Conservation (phyloP, 35 echinoderm and acorn worm genomes). For the Anneissia japonica region DNA sequence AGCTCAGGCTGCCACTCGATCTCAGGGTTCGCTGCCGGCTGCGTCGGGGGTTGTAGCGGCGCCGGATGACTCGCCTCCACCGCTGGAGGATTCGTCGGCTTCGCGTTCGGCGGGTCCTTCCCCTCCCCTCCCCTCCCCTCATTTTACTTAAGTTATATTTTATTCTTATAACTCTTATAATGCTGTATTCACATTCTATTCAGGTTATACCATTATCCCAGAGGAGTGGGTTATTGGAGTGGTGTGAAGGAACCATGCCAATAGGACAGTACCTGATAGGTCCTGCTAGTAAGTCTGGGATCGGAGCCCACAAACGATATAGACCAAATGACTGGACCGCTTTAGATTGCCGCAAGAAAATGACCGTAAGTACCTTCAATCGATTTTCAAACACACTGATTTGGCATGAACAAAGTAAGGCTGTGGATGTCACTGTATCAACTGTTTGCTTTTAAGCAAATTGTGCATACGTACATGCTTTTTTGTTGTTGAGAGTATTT, state of each 20-base stretch:
- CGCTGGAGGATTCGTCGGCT: neutral
- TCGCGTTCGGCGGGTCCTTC: neutral
- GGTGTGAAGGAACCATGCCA: constrained; percentile 96
- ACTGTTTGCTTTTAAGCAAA: too few relatives aligned
- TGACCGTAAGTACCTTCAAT: constrained; percentile 46
- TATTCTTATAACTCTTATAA: neutral
- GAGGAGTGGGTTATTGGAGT: constrained; percentile 88
- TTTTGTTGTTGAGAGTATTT: too few relatives aligned
- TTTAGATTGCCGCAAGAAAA: constrained; percentile 52
- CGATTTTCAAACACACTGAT: neutral
- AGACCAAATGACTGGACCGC: constrained; percentile 52
- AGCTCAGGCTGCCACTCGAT: too few relatives aligned
- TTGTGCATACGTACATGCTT: too few relatives aligned
- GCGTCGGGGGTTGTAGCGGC: too few relatives aligned
- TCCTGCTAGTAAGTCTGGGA: constrained; percentile 27
- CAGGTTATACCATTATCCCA: constrained; percentile 91
- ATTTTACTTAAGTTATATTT: too few relatives aligned
- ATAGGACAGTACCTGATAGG: constrained; percentile 78
- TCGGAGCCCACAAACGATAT: constrained; percentile 77
- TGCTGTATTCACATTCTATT: neutral
- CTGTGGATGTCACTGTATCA: too few relatives aligned
- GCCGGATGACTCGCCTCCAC: neutral
- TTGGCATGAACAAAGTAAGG: too few relatives aligned
- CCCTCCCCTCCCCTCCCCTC: neutral
- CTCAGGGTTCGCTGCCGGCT: too few relatives aligned